A percentile compares a stretch with the other conserved stretches of the same genome.
Conservation (phyloP, 2,113 vertebrate species). For the Laticauda laticaudata region DNA sequence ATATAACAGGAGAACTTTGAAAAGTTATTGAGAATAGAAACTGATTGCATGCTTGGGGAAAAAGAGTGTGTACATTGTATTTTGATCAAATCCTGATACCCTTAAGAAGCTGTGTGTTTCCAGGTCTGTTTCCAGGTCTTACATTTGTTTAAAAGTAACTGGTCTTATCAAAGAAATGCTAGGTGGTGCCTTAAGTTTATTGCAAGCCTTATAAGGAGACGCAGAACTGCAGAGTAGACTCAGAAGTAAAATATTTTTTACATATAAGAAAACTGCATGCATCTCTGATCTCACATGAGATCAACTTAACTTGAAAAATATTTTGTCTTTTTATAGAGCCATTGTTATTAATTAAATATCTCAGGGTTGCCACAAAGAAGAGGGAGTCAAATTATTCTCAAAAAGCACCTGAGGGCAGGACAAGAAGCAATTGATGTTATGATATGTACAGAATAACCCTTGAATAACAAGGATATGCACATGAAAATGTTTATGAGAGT, state of each 20-base stretch:
- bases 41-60: background rate
- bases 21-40: background rate
- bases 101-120: background rate
- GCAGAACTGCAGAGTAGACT: background rate
- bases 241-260: background rate
- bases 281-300: background rate
- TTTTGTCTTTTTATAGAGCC: background rate
- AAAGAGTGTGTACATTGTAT: background rate
- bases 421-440: too few relatives aligned
- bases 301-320: background rate
- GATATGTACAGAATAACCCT: too few relatives aligned
- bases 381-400: too few relatives aligned
- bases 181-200: background rate
- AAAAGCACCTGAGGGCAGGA: too few relatives aligned
- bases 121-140: background rate
- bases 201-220: background rate
- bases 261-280: background rate
- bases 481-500: too few relatives aligned
- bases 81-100: background rate
- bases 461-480: too few relatives aligned
- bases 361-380: too few relatives aligned
- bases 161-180: background rate
- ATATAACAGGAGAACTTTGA: background rate
- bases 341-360: background rate
- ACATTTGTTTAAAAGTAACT: background rate